Base-by-base conservation (phyloP, 2,797 vertebrate species). In the Gorsachius magnificus region DNA sequence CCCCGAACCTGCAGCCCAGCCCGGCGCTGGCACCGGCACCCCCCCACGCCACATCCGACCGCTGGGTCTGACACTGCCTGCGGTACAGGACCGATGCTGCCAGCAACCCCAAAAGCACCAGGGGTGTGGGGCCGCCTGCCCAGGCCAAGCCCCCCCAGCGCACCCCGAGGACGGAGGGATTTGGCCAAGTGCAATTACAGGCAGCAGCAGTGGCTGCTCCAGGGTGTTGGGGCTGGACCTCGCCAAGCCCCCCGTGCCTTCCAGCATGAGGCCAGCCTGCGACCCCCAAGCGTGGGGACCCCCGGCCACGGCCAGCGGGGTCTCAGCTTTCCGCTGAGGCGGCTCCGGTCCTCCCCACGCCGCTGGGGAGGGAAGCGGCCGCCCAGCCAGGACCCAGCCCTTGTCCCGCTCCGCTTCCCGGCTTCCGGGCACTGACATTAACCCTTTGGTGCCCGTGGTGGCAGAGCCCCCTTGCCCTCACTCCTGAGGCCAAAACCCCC, bases 251-350 rank as follows among this genome's bases (percentile, higher is more conserved):
- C 56, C 58, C 4, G 1, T 2, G 0, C 16, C 43, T 56, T 31
- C 51, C 51, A 24, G 35, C 45, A 33, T 1, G 5, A 51, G 60
- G 68, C 18, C 3, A 1, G 8, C 36, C 60, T 4, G 1, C 0
- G 19, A n/a, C 19, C 53, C 76, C 54, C 18, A 6, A 18, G 33
- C 0, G 1, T 3, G 41, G 22, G 61, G 61, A 54, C 29, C 29
- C 43, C 31, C 15, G 31, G 46, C 29, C 60, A 5, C 0, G n/a
- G n/a, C 38, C 2, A 1, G 25, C 0, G 16, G 56, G 56, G 33
- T 29, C 63, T 69, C 76, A 50, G 63, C 29, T 41, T 58, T 21
- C 63, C 4, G 3, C n/a, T 14, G 29, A 17, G 18, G 41, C 0
- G 1, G 43, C 33, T 78, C 48, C 2, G 0, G 14, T 64, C 6